Percentiles rank a stretch among this genome's conserved stretches.
phyloP scores from a whole-genome alignment of 1,140 invertebrate genomes.

The Drosophila ficusphila region DNA sequence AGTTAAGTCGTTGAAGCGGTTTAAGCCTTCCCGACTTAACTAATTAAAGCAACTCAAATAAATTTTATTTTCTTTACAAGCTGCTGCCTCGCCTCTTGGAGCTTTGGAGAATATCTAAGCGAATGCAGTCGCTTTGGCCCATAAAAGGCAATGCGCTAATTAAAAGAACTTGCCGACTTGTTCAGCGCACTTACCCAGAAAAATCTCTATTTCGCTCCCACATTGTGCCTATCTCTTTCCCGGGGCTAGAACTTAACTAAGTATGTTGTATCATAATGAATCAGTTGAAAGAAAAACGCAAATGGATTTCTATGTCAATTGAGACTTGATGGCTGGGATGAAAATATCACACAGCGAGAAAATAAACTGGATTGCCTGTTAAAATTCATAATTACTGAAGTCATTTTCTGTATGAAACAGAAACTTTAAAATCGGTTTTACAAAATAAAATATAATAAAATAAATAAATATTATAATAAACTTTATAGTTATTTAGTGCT shows the following conservation, averaged over 20 bases:
- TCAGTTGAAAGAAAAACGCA: constrained; percentile 43
- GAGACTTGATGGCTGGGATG: constrained; percentile 31
- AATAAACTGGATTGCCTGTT: not conserved
- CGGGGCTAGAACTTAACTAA: constrained; percentile 21
- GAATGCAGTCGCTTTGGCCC: constrained; percentile 53
- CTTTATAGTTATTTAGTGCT: not conserved
- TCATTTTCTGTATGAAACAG: too few species aligned
- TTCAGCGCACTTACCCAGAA: constrained; percentile 33
- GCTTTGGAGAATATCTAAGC: constrained; percentile 41
- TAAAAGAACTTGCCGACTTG: constrained; percentile 67
- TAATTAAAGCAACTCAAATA: constrained; percentile 47
- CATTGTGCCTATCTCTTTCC: constrained; percentile 2
- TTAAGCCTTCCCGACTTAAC: constrained; percentile 21
- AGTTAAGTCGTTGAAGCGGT: constrained; percentile 8
- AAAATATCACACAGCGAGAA: not conserved
- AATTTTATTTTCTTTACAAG: constrained; percentile 29
- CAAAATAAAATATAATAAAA: too few species aligned
- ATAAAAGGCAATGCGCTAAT: constrained; percentile 71
- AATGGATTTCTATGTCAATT: constrained; percentile 76
- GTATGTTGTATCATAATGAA: constrained; percentile 35
- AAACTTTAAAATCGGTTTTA: too few species aligned
- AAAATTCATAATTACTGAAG: not conserved
- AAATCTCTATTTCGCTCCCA: constrained; percentile 12
- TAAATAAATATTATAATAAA: too few species aligned
- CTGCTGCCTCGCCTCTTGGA: constrained; percentile 2